A percentile compares a stretch with the other conserved stretches of the same genome.
Evolutionary conservation across 1,140 invertebrate species (phyloP).

Genomic region (Drosophila erecta): DNA sequence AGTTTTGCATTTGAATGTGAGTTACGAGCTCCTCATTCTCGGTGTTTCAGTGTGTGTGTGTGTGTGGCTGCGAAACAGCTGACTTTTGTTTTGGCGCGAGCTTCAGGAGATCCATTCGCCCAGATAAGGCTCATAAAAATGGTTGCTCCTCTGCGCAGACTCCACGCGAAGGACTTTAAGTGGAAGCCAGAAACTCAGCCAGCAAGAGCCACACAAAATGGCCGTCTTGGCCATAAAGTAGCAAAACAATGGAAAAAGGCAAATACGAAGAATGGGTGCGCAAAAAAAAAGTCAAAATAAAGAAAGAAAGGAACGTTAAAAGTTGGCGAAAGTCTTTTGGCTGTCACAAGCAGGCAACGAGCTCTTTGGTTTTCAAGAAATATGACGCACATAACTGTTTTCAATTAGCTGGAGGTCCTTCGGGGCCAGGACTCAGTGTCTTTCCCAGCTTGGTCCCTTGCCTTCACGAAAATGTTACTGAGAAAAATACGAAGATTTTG

Average conservation of each 20-base stretch:
- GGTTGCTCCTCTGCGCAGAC: conserved; percentile 41
- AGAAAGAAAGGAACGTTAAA: conserved; percentile 9
- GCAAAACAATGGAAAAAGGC: conserved; percentile 32
- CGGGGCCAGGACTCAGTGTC: conserved; percentile 33
- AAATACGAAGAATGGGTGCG: not conserved
- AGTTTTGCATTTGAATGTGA: conserved; percentile 83
- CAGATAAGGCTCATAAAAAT: conserved; percentile 45
- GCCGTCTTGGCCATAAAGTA: conserved; percentile 54
- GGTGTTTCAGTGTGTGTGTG: conserved; percentile 25
- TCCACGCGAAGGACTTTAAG: conserved; percentile 44
- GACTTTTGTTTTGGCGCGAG: conserved; percentile 75
- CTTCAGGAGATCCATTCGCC: conserved; percentile 49
- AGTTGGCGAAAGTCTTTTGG: conserved; percentile 46
- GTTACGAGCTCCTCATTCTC: conserved; percentile 56
- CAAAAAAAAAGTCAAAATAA: not conserved
- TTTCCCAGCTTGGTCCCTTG: not conserved
- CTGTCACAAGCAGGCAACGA: conserved; percentile 51
- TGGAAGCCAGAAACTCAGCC: conserved; percentile 1
- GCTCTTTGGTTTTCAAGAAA: conserved; percentile 53
- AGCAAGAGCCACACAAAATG: conserved; percentile 33
- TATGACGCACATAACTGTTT: conserved; percentile 66
- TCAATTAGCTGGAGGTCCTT: conserved; percentile 62
- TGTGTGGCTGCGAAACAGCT: conserved; percentile 56
- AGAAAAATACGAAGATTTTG: not conserved
- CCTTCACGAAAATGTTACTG: not conserved